Percentiles rank a stretch among this genome's conserved stretches.
These are phyloP conservation scores for Ditula angustiorana DNA, from an alignment of 2,888 invertebrate species.

Conservation along the genomic window DNA sequence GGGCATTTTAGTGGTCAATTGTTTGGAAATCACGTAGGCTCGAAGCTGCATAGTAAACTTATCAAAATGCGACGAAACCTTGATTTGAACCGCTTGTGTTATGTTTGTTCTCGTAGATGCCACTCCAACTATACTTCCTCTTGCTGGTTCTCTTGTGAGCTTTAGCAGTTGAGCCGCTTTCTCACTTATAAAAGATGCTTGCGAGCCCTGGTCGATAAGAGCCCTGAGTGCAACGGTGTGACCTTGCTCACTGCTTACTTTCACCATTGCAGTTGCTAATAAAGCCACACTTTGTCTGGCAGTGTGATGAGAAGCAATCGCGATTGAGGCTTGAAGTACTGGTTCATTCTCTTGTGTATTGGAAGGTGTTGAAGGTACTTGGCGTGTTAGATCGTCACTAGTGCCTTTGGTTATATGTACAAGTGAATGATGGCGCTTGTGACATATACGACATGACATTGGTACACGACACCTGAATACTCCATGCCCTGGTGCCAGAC, in stretches of 20 bases:
- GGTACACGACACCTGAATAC: slow-evolving; percentile 12
- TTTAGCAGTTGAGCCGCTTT: slow-evolving; percentile 14
- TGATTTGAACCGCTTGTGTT: background rate
- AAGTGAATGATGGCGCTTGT: slow-evolving; percentile 21
- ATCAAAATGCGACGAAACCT: slow-evolving; percentile 6
- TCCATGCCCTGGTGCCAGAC: slow-evolving; percentile 13
- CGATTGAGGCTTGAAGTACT: background rate
- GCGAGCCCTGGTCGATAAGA: slow-evolving; percentile 22
- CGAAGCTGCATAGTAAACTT: slow-evolving; percentile 10
- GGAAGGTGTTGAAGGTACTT: background rate
- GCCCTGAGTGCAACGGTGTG: slow-evolving; percentile 12
- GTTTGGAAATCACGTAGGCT: slow-evolving; percentile 14
- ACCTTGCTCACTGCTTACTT: slow-evolving; percentile 11
- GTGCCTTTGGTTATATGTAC: slow-evolving; percentile 1
- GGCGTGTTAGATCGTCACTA: background rate
- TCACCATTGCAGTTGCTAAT: slow-evolving; percentile 17
- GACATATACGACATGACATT: slow-evolving; percentile 14
- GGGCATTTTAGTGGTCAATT: slow-evolving; percentile 18
- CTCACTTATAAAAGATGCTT: slow-evolving; percentile 19
- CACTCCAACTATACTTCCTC: slow-evolving; percentile 15
- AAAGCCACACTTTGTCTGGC: background rate
- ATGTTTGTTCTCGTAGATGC: slow-evolving; percentile 19
- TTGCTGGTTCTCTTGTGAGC: slow-evolving; percentile 7
- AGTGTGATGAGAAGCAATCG: slow-evolving; percentile 7
- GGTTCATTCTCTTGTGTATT: slow-evolving; percentile 1